Base-by-base conservation (phyloP, 2,888 invertebrate genomes). In the Aleiodes alternator region DNA sequence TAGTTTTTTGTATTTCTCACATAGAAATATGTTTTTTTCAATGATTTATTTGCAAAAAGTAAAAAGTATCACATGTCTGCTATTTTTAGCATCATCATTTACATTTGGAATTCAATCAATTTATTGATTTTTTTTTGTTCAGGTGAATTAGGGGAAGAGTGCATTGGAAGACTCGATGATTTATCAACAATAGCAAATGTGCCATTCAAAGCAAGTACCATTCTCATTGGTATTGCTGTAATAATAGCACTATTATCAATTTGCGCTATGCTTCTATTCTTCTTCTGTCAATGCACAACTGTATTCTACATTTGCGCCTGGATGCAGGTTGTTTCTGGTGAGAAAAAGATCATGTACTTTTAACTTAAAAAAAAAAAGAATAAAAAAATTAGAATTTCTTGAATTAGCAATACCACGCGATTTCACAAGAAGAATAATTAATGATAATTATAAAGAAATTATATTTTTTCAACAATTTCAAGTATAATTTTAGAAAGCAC, bases 261-360 rank as follows among this genome's bases (percentile, higher is more conserved):
- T 84, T 94, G 95, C 90, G 94, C 94, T 81, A 95, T 98, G 93
- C 91, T 98, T 80, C 92, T 98, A 84, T 97, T 98, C 92, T 95
- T 98, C 91, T 97, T 98, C 90, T 95, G 97, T 90, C 96, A 95
- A 87, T 95, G 97, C 12, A 96, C 96, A 64, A 95, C 95, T 70
- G 98, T 98, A 69, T 98, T 97, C 90, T 95, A 96, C 87, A 93
- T 98, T 78, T 98, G 98, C 87, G 98, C 96, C 64, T 97, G 97
- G 96, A 92, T 98, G 91, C 98, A 98, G 90, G 92, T 97, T n/a
- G 91, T 98, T 82, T 97, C 98, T 87, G 98, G 98, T 99, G 90
- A 94, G 93, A 71, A 43, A 43, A 9, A 43, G 3, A 38, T 38
- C 38, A 43, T 8, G 9, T 0, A 43, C 7, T 43, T 43, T 43